Conservation (phyloP, 2,888 invertebrate species). For the Drosophila rubida region DNA sequence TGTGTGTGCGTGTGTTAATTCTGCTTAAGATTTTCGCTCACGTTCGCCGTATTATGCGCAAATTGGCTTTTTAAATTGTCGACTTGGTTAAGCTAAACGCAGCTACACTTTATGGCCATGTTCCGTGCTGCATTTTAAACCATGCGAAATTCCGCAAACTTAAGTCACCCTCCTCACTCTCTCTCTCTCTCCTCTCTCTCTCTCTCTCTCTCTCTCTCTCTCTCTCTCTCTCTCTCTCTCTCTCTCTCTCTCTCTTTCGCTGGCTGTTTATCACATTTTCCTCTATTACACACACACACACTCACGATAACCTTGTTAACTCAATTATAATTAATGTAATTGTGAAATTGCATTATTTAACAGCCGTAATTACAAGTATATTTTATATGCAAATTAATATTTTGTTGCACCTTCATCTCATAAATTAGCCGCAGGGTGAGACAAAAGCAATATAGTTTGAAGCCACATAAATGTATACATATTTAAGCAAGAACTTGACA, state of each 20-base stretch:
- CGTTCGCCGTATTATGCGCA: slow-evolving; percentile 81
- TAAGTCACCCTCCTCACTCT: slow-evolving; percentile 14
- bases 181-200: slow-evolving; percentile 10
- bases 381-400: slow-evolving; percentile 56
- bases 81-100: slow-evolving; percentile 79
- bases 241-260: too few species aligned
- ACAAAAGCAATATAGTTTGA: background rate
- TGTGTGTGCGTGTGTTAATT: slow-evolving; percentile 31
- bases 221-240: slow-evolving; percentile 10
- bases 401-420: slow-evolving; percentile 25
- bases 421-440: slow-evolving; percentile 27
- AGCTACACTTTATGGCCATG: slow-evolving; percentile 81
- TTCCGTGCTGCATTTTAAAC: slow-evolving; percentile 81
- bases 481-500: background rate
- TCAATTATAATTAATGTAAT: slow-evolving; percentile 72
- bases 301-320: slow-evolving; percentile 35
- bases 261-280: background rate
- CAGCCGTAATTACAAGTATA: slow-evolving; percentile 65
- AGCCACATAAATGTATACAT: too few species aligned
- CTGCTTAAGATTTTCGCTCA: slow-evolving; percentile 78
- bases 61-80: slow-evolving; percentile 82
- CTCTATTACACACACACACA: slow-evolving; percentile 4
- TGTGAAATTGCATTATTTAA: slow-evolving; percentile 70
- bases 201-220: background rate
- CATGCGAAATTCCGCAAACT: slow-evolving; percentile 71